Evolutionary conservation across 2,888 invertebrate species (phyloP).

Genomic region (Pteria penguin): DNA sequence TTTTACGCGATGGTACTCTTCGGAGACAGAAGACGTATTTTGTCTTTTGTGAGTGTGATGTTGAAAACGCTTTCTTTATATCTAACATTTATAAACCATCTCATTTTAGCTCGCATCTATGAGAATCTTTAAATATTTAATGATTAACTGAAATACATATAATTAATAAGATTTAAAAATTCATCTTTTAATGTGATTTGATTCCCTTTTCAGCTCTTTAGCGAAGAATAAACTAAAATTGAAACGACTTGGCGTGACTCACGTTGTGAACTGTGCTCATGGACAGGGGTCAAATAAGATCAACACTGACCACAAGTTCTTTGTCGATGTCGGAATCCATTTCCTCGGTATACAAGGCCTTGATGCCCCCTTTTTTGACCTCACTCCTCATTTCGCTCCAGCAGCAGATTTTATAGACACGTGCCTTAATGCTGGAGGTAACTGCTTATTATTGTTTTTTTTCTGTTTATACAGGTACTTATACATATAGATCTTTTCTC

Average conservation of each 20-base stretch:
- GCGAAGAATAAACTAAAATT: constrained; percentile 89
- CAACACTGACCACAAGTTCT: constrained; percentile 88
- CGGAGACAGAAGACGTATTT: too few relatives aligned
- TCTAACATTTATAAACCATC: too few relatives aligned
- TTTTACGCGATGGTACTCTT: too few relatives aligned
- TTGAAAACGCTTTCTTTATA: too few relatives aligned
- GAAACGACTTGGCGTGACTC: constrained; percentile 88
- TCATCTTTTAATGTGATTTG: not conserved
- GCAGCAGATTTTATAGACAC: constrained; percentile 91
- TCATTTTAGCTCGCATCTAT: too few relatives aligned
- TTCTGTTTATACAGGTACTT: too few relatives aligned
- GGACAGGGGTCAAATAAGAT: constrained; percentile 84
- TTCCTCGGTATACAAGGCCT: constrained; percentile 91
- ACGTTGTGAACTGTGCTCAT: constrained; percentile 90
- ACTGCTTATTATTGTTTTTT: too few relatives aligned
- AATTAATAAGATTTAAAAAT: too few relatives aligned
- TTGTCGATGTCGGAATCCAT: constrained; percentile 85
- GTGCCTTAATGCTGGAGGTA: constrained; percentile 78
- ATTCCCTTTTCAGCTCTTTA: constrained; percentile 83
- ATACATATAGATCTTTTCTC: too few relatives aligned
- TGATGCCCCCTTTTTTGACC: constrained; percentile 89
- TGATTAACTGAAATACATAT: too few relatives aligned
- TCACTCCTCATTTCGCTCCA: constrained; percentile 89
- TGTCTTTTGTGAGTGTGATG: too few relatives aligned
- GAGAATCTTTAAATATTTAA: too few relatives aligned